Conservation (phyloP, 1,140 invertebrate genomes). For the Brachionus paranguensis region DNA sequence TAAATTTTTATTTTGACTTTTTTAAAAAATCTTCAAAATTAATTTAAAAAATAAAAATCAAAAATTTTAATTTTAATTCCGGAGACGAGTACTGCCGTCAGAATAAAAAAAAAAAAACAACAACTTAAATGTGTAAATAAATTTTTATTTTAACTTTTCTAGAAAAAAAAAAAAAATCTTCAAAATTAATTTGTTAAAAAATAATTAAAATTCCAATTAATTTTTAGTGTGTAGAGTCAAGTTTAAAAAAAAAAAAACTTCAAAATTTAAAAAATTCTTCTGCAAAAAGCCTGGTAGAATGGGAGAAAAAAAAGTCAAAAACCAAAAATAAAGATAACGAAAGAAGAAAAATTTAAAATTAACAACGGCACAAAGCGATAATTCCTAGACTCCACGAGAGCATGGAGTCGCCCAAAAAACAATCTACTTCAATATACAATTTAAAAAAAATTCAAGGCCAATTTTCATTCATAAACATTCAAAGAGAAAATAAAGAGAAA, state of each 20-base stretch:
- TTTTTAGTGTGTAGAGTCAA: background rate
- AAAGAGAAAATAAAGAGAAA: too few species aligned
- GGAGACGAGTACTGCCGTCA: background rate
- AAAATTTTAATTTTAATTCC: too few species aligned
- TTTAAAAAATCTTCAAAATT: too few species aligned
- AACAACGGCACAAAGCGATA: background rate
- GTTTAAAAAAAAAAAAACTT: background rate
- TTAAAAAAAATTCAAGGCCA: conserved; percentile 1
- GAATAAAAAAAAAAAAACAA: background rate
- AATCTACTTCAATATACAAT: conserved; percentile 20
- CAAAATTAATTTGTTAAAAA: background rate
- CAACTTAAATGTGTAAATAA: background rate
- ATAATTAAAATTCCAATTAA: conserved; percentile 19
- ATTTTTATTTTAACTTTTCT: conserved; percentile 8
- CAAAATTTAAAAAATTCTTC: conserved; percentile 5
- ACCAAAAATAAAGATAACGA: background rate
- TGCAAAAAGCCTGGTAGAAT: background rate
- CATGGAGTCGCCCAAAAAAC: background rate
- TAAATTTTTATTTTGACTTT: too few species aligned
- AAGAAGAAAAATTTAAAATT: background rate
- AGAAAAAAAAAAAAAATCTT: background rate
- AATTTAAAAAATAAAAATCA: too few species aligned
- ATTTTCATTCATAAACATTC: background rate
- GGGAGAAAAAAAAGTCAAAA: background rate
- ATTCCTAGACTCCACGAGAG: background rate